phyloP scores from a whole-genome alignment of 2,113 vertebrate genomes.

The Onychostoma macrolepis region DNA sequence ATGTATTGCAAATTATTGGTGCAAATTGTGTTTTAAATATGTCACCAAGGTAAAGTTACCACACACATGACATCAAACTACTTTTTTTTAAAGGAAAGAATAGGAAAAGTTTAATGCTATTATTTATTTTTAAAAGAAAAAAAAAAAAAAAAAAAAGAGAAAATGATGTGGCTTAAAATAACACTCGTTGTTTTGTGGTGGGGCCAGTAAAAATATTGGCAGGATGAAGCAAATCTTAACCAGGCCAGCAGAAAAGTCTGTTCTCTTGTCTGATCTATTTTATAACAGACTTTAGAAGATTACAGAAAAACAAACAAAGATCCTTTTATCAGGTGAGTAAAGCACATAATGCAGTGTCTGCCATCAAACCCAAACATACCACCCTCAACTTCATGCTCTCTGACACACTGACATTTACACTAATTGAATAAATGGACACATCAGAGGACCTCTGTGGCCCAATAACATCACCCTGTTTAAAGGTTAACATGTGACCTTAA shows the following conservation, averaged over 20 bases:
- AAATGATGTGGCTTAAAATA: not conserved
- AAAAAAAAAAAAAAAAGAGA: no score
- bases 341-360: conserved; percentile 22
- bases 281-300: not conserved
- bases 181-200: not conserved
- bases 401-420: not conserved
- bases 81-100: not conserved
- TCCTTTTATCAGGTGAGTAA: not conserved
- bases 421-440: not conserved
- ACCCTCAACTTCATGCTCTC: not conserved
- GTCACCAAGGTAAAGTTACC: no score
- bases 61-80: not conserved
- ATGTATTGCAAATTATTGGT: no score
- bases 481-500: conserved; percentile 1
- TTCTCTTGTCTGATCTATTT: not conserved
- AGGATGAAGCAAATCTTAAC: not conserved
- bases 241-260: not conserved
- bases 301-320: not conserved
- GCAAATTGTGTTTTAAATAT: not conserved
- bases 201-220: not conserved
- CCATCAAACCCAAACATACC: not conserved
- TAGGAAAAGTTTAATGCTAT: not conserved
- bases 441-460: not conserved
- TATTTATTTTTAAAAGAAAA: no score
- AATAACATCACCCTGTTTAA: not conserved